Evolutionary conservation across 2,113 vertebrate genomes (phyloP).

Genomic region (Oncorhynchus kisutch): DNA sequence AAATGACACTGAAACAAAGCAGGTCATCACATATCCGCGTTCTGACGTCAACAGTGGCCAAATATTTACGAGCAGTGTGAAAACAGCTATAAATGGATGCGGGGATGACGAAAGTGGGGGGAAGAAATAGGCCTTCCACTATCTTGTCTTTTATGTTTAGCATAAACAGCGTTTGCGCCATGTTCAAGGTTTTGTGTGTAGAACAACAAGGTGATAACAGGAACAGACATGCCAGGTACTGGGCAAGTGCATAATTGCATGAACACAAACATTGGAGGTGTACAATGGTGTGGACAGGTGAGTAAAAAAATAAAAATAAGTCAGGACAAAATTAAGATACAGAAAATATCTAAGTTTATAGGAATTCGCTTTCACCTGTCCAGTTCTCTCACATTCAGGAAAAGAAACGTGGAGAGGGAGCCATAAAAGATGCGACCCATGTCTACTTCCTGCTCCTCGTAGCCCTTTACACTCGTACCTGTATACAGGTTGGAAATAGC

Average conservation of each 20-base stretch:
- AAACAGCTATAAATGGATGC: constrained; percentile 21
- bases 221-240: not conserved
- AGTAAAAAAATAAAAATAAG: too few relatives aligned
- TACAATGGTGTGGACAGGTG: too few relatives aligned
- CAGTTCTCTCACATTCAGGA: too few relatives aligned
- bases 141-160: not conserved
- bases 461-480: too few relatives aligned
- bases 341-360: too few relatives aligned
- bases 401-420: too few relatives aligned
- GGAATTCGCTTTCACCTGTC: too few relatives aligned
- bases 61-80: constrained; percentile 35
- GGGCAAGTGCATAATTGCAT: not conserved
- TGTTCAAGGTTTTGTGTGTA: not conserved
- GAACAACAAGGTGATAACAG: not conserved
- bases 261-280: not conserved
- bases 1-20: constrained; percentile 31
- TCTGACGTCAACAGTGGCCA: constrained; percentile 26
- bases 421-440: too few relatives aligned
- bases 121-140: constrained; percentile 2
- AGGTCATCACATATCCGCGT: constrained; percentile 15
- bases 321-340: too few relatives aligned
- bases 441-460: too few relatives aligned
- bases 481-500: too few relatives aligned
- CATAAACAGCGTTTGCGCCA: not conserved
- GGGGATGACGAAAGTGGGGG: constrained; percentile 4